phyloP scores from a whole-genome alignment of 2,888 invertebrate species.

The Agriopis aurantiaria region DNA sequence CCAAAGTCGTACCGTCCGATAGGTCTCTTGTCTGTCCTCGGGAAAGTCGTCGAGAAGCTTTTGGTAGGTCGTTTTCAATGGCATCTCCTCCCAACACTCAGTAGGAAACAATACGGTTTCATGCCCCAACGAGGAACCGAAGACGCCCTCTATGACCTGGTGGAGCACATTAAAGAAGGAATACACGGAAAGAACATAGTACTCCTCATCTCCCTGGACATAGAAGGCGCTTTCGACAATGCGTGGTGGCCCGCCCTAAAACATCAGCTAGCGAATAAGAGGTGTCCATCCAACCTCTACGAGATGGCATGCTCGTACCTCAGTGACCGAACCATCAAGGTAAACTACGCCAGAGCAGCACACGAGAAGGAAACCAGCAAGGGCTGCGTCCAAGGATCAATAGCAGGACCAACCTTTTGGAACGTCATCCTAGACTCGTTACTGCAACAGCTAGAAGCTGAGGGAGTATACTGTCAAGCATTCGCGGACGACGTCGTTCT shows the following conservation, averaged over 20 bases:
- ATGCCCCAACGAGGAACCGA: not conserved
- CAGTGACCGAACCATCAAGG: not conserved
- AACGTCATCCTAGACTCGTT: slow-evolving; percentile 9
- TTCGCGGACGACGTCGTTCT: not conserved
- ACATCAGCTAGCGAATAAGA: not conserved
- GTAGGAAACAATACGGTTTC: not conserved
- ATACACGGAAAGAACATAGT: not conserved
- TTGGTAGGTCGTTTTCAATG: not conserved
- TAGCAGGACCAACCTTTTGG: not conserved
- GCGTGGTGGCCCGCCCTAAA: slow-evolving; percentile 5
- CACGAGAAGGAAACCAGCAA: not conserved
- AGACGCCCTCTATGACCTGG: slow-evolving; percentile 3
- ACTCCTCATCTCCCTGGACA: not conserved
- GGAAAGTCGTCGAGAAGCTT: slow-evolving; percentile 30
- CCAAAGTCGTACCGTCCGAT: slow-evolving; percentile 1
- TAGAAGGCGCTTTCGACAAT: not conserved
- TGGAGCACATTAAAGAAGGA: not conserved
- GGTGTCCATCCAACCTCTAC: not conserved
- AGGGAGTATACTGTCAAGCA: slow-evolving; percentile 11
- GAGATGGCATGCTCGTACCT: not conserved
- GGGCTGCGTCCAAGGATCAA: not conserved
- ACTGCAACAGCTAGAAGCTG: not conserved
- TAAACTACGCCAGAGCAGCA: not conserved
- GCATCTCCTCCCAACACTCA: not conserved
- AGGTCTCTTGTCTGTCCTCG: slow-evolving; percentile 43